These are phyloP conservation scores for Corythaeola cristata DNA, from an alignment of 2,113 vertebrate species.

Conservation along the genomic window DNA sequence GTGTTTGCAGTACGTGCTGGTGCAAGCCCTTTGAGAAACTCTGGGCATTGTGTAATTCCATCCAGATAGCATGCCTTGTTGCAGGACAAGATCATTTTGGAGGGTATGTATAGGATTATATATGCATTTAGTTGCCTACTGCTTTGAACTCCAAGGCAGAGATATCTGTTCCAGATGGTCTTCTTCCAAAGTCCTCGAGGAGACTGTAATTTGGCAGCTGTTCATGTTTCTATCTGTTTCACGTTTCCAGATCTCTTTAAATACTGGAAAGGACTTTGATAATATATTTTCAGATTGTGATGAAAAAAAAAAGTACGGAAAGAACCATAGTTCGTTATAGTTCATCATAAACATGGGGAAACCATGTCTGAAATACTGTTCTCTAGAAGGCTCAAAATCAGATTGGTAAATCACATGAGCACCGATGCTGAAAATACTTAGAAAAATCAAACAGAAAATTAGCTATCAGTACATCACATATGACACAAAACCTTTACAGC, in stretches of 20 bases:
- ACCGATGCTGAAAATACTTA: not conserved
- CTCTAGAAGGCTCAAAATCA: not conserved
- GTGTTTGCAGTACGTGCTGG: not conserved
- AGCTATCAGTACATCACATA: not conserved
- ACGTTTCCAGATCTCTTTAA: not conserved
- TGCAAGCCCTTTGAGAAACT: not conserved
- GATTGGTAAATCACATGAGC: not conserved
- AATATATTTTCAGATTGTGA: not conserved
- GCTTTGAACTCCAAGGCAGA: not conserved
- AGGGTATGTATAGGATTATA: not conserved
- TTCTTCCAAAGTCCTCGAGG: not conserved
- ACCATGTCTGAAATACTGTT: not conserved
- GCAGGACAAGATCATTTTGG: not conserved
- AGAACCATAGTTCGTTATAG: not conserved
- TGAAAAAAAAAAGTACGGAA: not conserved
- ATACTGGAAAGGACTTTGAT: not conserved
- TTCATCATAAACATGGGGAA: not conserved
- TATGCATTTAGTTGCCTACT: not conserved
- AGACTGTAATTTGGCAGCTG: not conserved
- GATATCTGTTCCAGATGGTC: not conserved
- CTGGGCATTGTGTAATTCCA: not conserved
- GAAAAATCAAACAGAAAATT: not conserved
- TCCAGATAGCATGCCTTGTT: not conserved
- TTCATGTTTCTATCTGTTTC: not conserved
- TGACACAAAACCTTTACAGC: not conserved